phyloP scores from a whole-genome alignment of 1,140 invertebrate genomes.

The Leptinotarsa undecemlineata region DNA sequence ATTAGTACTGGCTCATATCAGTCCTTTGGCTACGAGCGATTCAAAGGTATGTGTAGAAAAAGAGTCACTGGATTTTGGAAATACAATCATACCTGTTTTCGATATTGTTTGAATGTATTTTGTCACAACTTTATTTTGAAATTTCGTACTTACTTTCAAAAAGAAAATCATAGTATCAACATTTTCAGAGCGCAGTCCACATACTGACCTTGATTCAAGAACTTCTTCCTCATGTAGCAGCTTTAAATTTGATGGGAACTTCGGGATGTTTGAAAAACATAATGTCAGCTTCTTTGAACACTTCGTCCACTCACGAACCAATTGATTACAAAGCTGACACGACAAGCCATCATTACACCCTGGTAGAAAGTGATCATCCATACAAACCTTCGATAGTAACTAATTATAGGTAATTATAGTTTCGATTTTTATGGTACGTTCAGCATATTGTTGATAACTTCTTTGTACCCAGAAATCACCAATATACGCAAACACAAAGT shows the following conservation, averaged over 20 bases:
- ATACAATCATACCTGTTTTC: too few species aligned
- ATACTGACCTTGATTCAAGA: conserved; percentile 89
- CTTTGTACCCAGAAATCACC: not conserved
- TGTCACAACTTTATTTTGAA: too few species aligned
- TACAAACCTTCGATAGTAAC: conserved; percentile 89
- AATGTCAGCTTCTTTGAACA: conserved; percentile 33
- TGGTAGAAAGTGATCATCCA: conserved; percentile 95
- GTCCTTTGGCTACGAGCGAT: conserved; percentile 78
- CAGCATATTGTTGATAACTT: not conserved
- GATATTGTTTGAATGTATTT: too few species aligned
- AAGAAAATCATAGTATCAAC: too few species aligned
- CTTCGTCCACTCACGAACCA: conserved; percentile 37
- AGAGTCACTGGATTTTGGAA: conserved; percentile 24
- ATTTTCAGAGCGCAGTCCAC: conserved; percentile 81
- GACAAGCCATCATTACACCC: conserved; percentile 84
- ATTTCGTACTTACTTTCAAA: too few species aligned
- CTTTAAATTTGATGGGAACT: conserved; percentile 72
- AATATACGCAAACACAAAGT: too few species aligned
- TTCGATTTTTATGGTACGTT: conserved; percentile 11
- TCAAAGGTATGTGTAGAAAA: conserved; percentile 64
- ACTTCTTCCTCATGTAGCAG: conserved; percentile 85
- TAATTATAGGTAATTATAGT: conserved; percentile 72
- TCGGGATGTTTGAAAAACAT: conserved; percentile 35
- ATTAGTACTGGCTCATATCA: conserved; percentile 78
- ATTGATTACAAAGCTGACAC: conserved; percentile 57